Conservation (phyloP, 2,888 invertebrate species). For the Heliconius charithonia region DNA sequence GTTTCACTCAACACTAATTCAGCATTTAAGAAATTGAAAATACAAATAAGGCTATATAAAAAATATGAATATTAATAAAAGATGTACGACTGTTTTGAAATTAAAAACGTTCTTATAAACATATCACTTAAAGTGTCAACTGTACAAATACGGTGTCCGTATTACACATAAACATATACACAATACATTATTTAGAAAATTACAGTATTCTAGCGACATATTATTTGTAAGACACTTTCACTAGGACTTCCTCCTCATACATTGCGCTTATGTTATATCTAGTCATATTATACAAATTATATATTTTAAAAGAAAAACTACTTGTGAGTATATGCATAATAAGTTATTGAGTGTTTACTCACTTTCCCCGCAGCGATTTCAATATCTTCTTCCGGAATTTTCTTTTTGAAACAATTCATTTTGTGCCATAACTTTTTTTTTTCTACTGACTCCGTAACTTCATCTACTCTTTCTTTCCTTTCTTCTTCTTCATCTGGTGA, state of each 20-base stretch:
- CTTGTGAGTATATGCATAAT: too few species aligned
- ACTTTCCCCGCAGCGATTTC: slow-evolving; percentile 77
- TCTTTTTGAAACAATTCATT: slow-evolving; percentile 72
- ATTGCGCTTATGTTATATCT: neutral
- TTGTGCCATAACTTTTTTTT: slow-evolving; percentile 66
- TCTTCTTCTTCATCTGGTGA: slow-evolving; percentile 50
- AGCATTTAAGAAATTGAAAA: too few species aligned
- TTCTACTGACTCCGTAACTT: slow-evolving; percentile 50
- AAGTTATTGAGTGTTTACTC: slow-evolving; percentile 45
- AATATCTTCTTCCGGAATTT: slow-evolving; percentile 66
- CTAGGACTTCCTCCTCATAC: slow-evolving; percentile 1
- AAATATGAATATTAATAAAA: neutral
- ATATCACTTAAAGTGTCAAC: neutral
- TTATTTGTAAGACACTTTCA: slow-evolving; percentile 13
- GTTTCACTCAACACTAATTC: too few species aligned
- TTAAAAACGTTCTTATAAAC: neutral
- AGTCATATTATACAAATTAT: neutral
- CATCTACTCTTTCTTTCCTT: slow-evolving; percentile 46
- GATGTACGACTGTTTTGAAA: neutral
- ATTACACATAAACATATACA: neutral
- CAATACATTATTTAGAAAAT: slow-evolving; percentile 3
- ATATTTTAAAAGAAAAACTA: neutral
- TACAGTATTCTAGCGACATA: neutral
- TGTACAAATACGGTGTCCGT: neutral
- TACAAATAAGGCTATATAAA: too few species aligned